phyloP scores from a whole-genome alignment of 2,888 invertebrate genomes.

The Carabus problematicus region DNA sequence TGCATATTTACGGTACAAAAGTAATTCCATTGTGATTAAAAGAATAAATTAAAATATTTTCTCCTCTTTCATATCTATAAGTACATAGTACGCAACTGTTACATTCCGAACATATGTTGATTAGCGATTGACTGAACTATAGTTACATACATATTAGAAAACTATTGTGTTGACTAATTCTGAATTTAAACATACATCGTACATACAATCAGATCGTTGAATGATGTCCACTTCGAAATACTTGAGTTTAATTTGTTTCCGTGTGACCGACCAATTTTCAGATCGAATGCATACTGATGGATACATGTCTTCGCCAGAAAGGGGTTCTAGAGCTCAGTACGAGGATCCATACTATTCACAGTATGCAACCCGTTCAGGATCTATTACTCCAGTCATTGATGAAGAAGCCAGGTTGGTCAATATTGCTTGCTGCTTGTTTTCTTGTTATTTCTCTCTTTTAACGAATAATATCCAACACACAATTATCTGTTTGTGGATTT shows the following conservation, averaged over 20 bases:
- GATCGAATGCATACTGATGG: conserved; percentile 68
- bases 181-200: too few relatives aligned
- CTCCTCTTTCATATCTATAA: too few relatives aligned
- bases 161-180: too few relatives aligned
- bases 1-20: too few relatives aligned
- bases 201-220: too few relatives aligned
- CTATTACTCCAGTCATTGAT: conserved; percentile 89
- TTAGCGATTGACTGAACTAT: too few relatives aligned
- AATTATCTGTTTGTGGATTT: neutral
- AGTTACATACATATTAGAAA: too few relatives aligned
- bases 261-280: conserved; percentile 45
- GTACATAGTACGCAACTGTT: too few relatives aligned
- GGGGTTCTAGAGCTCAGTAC: conserved; percentile 75
- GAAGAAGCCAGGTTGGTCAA: conserved; percentile 79
- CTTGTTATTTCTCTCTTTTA: neutral
- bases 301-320: conserved; percentile 88
- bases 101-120: too few relatives aligned
- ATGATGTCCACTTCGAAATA: neutral
- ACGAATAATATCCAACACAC: neutral
- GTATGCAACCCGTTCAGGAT: conserved; percentile 73
- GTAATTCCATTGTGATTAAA: too few relatives aligned
- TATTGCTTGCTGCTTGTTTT: conserved; percentile 16
- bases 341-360: conserved; percentile 90
- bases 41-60: too few relatives aligned
- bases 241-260: neutral